Percentiles rank a stretch among this genome's conserved stretches.
Conservation (phyloP, 1,140 invertebrate species). For the Oedothorax gibbosus region DNA sequence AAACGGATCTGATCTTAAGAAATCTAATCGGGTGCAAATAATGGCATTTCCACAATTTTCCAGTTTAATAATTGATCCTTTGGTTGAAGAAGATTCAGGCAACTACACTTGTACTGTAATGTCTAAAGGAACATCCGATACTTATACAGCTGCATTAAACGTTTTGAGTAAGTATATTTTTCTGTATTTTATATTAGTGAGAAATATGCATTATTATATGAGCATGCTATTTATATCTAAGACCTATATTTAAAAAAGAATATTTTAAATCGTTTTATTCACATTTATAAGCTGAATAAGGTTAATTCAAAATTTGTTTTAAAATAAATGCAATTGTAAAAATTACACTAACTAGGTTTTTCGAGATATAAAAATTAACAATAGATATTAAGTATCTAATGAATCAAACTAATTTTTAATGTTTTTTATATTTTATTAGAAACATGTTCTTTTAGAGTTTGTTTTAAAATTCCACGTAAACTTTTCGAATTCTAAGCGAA, state of each 20-base stretch:
- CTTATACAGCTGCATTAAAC: constrained; percentile 30
- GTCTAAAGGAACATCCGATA: constrained; percentile 15
- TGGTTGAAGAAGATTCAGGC: constrained; percentile 46
- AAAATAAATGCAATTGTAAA: neutral
- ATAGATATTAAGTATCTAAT: no score
- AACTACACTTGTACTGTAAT: constrained; percentile 57
- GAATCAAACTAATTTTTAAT: no score
- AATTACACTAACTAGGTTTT: neutral
- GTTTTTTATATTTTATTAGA: no score
- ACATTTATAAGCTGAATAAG: neutral
- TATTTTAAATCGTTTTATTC: neutral
- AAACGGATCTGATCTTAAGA: constrained; percentile 29
- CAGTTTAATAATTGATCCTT: constrained; percentile 36
- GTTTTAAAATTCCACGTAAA: no score
- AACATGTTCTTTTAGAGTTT: no score
- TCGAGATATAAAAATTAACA: no score
- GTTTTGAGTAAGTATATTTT: constrained; percentile 40
- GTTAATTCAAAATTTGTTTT: neutral
- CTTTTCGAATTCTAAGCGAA: no score
- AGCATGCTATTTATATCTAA: neutral
- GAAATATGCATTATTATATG: neutral
- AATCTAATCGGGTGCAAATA: constrained; percentile 16
- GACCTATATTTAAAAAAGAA: neutral
- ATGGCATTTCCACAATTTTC: constrained; percentile 28
- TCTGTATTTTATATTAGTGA: neutral